Evolutionary conservation across 2,113 vertebrate genomes (phyloP), one percentile per base, ranked within the genome.

Genomic region (Phoxinus phoxinus): DNA sequence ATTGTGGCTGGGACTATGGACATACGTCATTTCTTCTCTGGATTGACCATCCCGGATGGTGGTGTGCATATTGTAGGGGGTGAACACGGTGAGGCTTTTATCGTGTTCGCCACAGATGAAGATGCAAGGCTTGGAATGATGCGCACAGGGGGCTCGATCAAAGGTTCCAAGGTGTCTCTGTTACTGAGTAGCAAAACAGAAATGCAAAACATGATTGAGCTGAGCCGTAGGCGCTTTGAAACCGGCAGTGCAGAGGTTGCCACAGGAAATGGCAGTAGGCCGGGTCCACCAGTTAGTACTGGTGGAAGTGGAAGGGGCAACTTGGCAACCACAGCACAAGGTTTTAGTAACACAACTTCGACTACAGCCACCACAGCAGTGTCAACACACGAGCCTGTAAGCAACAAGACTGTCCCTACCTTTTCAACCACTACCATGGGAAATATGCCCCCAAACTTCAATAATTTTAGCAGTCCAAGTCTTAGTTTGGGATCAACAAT

Each of bases 1-100:
- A 99, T 99, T 96, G 97, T 99, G 96, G 98, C 98, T 89, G 98
- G 98, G 95, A 99, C 98, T 95, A 99, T 99, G 98, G 98, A 99
- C 97, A 99, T 99, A 96, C 97, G 98, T 90, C 98, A 99, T 97
- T 99, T 99, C 98, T 99, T 99, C 98, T 99, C 98, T 95, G 98
- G 98, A 96, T 96, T 99, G 94, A 99, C 97, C 95, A 99, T 99
- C 94, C 98, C 98, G 84, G 98, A 99, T 96, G 98, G 98, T 95
- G 98, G 98, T 93, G 97, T 99, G 92, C 98, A 99, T 97, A 99
- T 99, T 96, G 98, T 99, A 93, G 98, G 98, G 95, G 98, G 98
- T 94, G 98, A 99, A 93, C 97, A 98, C 95, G 98, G 98, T 93
- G 98, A 99, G 96, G 98, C 98, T 93, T 99, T 99, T 96, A 99